Evolutionary conservation across 2,797 vertebrate genomes (phyloP).

Genomic region (Steatocranus sp.): DNA sequence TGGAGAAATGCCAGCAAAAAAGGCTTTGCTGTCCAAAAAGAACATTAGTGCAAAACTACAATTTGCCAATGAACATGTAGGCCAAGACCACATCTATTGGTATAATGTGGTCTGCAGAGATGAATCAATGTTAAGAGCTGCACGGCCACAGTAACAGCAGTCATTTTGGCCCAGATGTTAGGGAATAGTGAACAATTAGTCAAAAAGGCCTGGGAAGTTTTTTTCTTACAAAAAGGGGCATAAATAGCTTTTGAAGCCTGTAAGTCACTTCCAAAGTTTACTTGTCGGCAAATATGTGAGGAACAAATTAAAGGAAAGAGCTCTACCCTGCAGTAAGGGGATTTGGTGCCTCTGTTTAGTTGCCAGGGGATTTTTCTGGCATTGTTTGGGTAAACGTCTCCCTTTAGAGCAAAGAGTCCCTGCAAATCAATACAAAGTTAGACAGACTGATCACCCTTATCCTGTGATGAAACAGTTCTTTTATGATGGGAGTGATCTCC

Average conservation of each 20-base stretch:
- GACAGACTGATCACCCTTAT: neutral
- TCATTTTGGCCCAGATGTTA: neutral
- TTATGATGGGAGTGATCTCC: neutral
- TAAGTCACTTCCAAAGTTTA: neutral
- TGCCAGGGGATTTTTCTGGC: neutral
- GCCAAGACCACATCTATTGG: neutral
- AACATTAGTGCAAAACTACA: neutral
- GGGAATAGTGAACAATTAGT: neutral
- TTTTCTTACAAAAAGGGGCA: neutral
- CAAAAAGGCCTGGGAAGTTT: neutral
- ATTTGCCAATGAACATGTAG: neutral
- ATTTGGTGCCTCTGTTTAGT: neutral
- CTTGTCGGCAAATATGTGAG: neutral
- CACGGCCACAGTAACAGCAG: neutral
- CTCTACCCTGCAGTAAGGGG: neutral
- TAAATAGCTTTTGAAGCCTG: neutral
- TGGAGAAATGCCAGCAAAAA: neutral
- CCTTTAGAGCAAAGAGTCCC: neutral
- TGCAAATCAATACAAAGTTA: neutral
- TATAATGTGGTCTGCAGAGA: neutral
- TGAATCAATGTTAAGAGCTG: neutral
- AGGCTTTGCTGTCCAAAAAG: neutral
- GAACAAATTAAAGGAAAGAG: neutral
- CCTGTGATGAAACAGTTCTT: neutral
- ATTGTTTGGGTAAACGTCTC: neutral